phyloP scores from a whole-genome alignment of 2,113 vertebrate species.

The Morphnarchus princeps region DNA sequence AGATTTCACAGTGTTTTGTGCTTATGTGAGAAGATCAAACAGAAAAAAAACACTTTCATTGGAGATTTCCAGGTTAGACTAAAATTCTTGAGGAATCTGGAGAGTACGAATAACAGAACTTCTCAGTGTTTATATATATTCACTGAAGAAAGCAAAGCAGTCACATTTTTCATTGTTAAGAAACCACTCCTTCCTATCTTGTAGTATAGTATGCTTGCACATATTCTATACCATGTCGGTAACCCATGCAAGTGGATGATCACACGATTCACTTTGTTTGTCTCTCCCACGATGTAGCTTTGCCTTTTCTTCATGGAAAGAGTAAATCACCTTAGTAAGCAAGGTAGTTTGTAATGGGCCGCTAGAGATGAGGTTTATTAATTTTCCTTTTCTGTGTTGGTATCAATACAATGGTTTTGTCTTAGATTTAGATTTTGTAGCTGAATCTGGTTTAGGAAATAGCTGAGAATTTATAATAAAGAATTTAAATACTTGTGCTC shows the following conservation, averaged over 20 bases:
- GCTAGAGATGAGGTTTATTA: not conserved
- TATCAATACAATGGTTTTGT: not conserved
- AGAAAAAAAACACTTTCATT: not conserved
- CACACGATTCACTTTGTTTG: not conserved
- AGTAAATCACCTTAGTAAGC: not conserved
- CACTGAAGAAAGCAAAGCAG: not conserved
- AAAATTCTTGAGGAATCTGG: not conserved
- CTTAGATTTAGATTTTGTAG: not conserved
- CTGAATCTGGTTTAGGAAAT: not conserved
- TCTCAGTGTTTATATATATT: not conserved
- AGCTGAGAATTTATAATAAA: not conserved
- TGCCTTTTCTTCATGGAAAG: not conserved
- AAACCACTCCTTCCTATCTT: not conserved
- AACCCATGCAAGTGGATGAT: not conserved
- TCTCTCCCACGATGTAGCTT: not conserved
- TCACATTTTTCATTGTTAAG: not conserved
- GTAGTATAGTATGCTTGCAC: not conserved
- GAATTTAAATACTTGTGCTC: not conserved
- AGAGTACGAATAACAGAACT: not conserved
- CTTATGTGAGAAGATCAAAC: not conserved
- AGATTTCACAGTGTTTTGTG: not conserved
- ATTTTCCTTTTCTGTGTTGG: not conserved
- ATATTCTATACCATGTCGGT: rapidly evolving
- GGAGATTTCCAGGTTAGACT: not conserved
- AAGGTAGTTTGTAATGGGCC: rapidly evolving